Conservation (phyloP, 2,888 invertebrate genomes). For the Pachymerium ferrugineum region DNA sequence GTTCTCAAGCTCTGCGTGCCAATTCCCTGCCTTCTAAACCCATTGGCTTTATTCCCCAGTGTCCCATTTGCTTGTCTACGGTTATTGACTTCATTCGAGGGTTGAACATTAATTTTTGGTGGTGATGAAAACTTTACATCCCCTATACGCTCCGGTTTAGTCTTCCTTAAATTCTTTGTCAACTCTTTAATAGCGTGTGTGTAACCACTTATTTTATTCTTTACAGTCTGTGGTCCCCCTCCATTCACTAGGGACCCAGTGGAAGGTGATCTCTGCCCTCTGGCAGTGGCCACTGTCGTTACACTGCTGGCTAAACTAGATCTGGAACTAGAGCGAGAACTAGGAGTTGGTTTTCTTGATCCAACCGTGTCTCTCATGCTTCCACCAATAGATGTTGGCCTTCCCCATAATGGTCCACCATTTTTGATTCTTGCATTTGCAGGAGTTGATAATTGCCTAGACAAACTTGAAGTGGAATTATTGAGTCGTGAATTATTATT, state of each 20-base stretch:
- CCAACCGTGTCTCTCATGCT: background rate
- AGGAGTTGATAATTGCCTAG: background rate
- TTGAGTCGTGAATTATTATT: background rate
- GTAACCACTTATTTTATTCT: constrained; percentile 47
- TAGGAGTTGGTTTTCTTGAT: constrained; percentile 32
- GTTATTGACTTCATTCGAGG: background rate
- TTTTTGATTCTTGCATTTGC: constrained; percentile 61
- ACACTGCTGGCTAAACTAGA: constrained; percentile 81
- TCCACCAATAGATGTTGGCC: background rate
- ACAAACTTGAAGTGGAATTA: background rate
- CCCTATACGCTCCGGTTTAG: constrained; percentile 32
- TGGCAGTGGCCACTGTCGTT: constrained; percentile 69
- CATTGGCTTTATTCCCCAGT: background rate
- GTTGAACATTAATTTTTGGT: constrained; percentile 7
- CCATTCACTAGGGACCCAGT: background rate
- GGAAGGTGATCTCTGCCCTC: constrained; percentile 52
- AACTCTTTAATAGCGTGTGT: constrained; percentile 53
- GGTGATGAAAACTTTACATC: background rate
- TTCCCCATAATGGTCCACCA: constrained; percentile 51
- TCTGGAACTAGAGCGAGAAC: constrained; percentile 55
- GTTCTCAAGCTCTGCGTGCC: background rate
- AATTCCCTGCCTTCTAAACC: background rate
- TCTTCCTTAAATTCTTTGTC: constrained; percentile 46
- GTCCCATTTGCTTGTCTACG: background rate
- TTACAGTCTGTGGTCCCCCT: constrained; percentile 34